Evolutionary conservation across 2,888 invertebrate species (phyloP).

Genomic region (Latheticus oryzae): DNA sequence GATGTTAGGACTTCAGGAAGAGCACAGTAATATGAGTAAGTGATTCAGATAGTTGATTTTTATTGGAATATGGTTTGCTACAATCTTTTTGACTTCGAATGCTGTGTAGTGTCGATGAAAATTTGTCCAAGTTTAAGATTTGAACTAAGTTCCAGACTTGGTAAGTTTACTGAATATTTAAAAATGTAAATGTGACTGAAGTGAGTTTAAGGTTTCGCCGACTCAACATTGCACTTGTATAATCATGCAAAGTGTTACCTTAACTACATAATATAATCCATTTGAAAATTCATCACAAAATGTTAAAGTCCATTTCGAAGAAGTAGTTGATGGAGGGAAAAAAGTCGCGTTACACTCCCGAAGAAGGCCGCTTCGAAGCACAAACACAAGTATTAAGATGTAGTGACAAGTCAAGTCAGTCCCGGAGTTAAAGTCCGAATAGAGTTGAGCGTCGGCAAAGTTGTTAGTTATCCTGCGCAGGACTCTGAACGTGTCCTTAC

Average conservation of each 20-base stretch:
- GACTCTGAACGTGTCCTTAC: slow-evolving; percentile 60
- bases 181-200: too few relatives aligned
- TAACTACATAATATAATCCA: slow-evolving; percentile 47
- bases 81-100: too few relatives aligned
- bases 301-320: slow-evolving; percentile 44
- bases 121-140: too few relatives aligned
- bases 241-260: slow-evolving; percentile 45
- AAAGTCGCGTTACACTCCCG: slow-evolving; percentile 29
- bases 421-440: slow-evolving; percentile 48
- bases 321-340: slow-evolving; percentile 6
- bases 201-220: neutral
- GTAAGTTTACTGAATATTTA: too few relatives aligned
- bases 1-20: too few relatives aligned
- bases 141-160: too few relatives aligned
- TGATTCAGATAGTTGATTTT: too few relatives aligned
- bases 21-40: neutral
- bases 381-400: slow-evolving; percentile 31
- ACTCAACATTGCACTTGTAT: slow-evolving; percentile 19
- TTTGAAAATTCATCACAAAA: slow-evolving; percentile 45
- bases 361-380: slow-evolving; percentile 38
- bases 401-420: slow-evolving; percentile 35
- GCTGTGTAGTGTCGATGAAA: too few relatives aligned
- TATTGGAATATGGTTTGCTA: too few relatives aligned
- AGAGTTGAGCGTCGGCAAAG: slow-evolving; percentile 48
- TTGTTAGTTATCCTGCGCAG: slow-evolving; percentile 50